Percentiles rank a stretch among this genome's conserved stretches.
Conservation (phyloP, 1,140 invertebrate species). For the Caenorhabditis briggsae region DNA sequence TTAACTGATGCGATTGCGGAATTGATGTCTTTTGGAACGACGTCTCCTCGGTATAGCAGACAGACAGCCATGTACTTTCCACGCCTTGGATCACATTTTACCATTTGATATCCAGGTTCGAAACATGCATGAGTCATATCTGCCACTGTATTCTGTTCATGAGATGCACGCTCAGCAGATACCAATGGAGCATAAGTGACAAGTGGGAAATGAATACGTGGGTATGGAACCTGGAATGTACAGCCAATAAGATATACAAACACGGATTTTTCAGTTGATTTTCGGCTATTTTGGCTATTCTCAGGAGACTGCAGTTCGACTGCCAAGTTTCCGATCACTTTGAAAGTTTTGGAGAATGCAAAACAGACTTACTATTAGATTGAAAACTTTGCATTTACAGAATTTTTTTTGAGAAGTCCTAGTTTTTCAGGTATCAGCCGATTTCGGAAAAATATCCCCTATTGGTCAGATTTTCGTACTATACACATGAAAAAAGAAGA, state of each 20-base stretch:
- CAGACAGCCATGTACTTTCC: constrained; percentile 85
- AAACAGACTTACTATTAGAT: no score
- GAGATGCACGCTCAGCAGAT: constrained; percentile 87
- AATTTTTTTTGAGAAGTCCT: no score
- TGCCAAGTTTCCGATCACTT: no score
- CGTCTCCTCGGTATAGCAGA: constrained; percentile 86
- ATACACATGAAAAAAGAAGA: no score
- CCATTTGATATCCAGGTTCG: constrained; percentile 87
- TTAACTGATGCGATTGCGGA: constrained; percentile 88
- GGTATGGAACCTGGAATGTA: constrained; percentile 81
- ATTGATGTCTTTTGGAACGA: constrained; percentile 86
- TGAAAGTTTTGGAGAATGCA: no score
- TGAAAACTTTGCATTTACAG: no score
- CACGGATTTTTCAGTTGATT: no score
- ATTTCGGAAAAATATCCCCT: no score
- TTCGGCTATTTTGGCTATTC: no score
- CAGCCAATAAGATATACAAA: background rate
- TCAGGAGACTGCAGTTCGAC: no score
- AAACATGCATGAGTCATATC: constrained; percentile 87
- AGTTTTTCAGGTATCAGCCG: no score
- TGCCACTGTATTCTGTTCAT: constrained; percentile 83
- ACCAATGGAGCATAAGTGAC: constrained; percentile 81
- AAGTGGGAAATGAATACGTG: constrained; percentile 80
- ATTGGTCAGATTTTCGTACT: no score
- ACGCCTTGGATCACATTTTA: constrained; percentile 81